Percentiles rank a stretch among this genome's conserved stretches.
These are phyloP conservation scores for Thalassoma bifasciatum DNA, from an alignment of 2,113 vertebrate species.

Conservation along the genomic window DNA sequence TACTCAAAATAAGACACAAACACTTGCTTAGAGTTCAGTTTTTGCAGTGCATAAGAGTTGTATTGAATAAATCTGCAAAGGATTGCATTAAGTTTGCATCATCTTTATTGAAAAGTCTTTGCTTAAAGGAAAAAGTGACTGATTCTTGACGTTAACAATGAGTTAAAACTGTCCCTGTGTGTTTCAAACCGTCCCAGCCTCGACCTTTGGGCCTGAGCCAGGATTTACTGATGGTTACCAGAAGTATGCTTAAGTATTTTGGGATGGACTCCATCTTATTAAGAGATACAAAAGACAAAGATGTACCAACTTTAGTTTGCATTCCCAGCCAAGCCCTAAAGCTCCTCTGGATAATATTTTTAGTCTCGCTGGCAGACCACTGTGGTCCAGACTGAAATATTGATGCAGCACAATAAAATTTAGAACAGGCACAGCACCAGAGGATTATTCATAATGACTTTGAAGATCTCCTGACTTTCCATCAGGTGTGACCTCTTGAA, in stretches of 20 bases:
- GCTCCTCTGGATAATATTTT: background rate
- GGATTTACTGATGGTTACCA: conserved; percentile 27
- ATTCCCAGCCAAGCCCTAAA: background rate
- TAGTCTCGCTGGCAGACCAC: background rate
- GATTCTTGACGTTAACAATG: background rate
- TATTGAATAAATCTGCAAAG: too few species aligned
- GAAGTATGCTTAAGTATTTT: background rate
- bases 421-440: background rate
- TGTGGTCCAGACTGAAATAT: background rate
- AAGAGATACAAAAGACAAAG: conserved; percentile 13
- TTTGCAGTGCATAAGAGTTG: too few species aligned
- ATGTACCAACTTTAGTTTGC: background rate
- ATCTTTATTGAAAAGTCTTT: background rate
- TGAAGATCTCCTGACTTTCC: background rate
- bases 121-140: conserved; percentile 20
- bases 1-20: too few species aligned
- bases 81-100: background rate
- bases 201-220: conserved; percentile 17
- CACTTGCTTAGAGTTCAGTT: too few species aligned
- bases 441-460: background rate
- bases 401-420: background rate
- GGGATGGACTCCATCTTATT: background rate
- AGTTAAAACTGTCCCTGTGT: conserved; percentile 11
- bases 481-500: background rate
- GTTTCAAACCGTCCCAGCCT: conserved; percentile 10